Base-by-base conservation (phyloP, 2,888 invertebrate genomes). In the Tenthredo scrophulariae region DNA sequence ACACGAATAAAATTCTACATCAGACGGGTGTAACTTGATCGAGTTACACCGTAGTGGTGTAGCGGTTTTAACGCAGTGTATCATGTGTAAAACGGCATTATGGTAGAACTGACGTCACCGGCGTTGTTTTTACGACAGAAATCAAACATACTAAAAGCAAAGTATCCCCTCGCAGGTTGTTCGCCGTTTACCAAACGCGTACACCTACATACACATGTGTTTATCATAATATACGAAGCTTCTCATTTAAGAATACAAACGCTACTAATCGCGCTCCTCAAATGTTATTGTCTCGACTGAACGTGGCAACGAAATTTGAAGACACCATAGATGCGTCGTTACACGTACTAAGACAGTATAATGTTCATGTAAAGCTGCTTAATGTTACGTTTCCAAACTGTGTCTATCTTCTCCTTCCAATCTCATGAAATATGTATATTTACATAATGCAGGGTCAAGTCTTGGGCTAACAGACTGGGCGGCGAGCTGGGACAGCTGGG, bases 391-490 rank as follows among this genome's bases (percentile, higher is more conserved):
- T 75, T 22, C 26, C 13, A 37, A 70, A 70, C 18, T 26, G 70
- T 26, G 33, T 70, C n/a, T 6, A 37, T 70, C 4, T 46, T 29
- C 26, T 15, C 15, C 22, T 79, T 33, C 33, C 54, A 5, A 9
- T 37, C 22, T 50, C 4, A 50, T n/a, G 29, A 77, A n/a, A 40
- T n/a, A 77, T 22, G 5, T 37, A 50, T n/a, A 7, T 75, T 43
- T 75, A 22, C 82, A 13, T 65, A 13, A 92, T 89, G 87, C 90
- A 97, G 97, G 89, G 97, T 97, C 84, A 96, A 96, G 93, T 95
- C 96, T 91, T 97, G 97, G 97, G 97, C 97, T 43, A 96, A 97
- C 92, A 97, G 97, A 93, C 94, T 97, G 87, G 97, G 97, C 82
- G 96, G 96, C 91, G 97, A 97, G 93, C 93, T 97, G 88, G 97